These are phyloP conservation scores for Pygoscelis antarcticus DNA, from an alignment of 2,113 vertebrate genomes.

Conservation along the genomic window DNA sequence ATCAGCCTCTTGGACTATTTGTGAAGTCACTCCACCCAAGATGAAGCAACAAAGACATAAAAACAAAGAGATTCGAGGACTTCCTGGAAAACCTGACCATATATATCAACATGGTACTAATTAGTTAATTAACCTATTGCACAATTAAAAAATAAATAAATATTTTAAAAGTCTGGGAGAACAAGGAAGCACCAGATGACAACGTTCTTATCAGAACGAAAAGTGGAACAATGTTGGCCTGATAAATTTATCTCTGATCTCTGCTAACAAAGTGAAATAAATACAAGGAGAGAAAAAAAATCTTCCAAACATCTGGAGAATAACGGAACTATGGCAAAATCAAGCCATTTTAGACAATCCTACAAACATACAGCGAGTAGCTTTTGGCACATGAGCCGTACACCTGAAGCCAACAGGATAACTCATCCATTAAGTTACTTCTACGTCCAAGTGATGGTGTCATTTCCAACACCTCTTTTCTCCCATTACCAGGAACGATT, in stretches of 20 bases:
- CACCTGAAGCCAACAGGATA: not conserved
- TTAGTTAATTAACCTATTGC: slow-evolving; percentile 44
- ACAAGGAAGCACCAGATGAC: slow-evolving; percentile 9
- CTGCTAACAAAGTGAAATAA: slow-evolving; percentile 25
- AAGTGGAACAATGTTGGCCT: not conserved
- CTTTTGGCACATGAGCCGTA: not conserved
- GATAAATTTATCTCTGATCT: not conserved
- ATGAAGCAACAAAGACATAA: slow-evolving; percentile 25
- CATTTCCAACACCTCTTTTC: not conserved
- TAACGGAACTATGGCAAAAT: not conserved
- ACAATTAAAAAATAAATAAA: slow-evolving; percentile 35
- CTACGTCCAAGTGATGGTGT: not conserved
- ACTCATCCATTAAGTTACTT: not conserved
- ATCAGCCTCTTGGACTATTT: not conserved
- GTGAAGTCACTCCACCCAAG: not conserved
- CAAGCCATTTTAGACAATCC: not conserved
- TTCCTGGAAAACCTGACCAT: slow-evolving; percentile 49
- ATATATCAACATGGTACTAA: not conserved
- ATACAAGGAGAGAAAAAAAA: not conserved
- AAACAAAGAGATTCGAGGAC: not conserved
- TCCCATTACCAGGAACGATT: not conserved
- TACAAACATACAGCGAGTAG: not conserved
- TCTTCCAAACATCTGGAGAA: not conserved
- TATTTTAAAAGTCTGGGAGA: slow-evolving; percentile 7
- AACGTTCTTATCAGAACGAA: not conserved